These are phyloP conservation scores for Macrosoma leucophasiata DNA, from an alignment of 2,888 invertebrate genomes.

Conservation along the genomic window DNA sequence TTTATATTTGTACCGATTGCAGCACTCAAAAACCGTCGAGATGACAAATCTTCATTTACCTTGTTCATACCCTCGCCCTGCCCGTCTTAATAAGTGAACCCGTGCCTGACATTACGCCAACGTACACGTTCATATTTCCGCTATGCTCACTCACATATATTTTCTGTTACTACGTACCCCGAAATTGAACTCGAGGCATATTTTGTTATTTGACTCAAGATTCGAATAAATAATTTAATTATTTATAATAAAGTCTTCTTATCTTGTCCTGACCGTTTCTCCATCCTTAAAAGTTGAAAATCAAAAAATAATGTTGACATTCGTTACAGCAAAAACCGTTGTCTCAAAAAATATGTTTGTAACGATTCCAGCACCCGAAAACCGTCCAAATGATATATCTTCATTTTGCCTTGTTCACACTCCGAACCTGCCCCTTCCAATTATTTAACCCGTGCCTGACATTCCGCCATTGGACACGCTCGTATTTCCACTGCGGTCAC, in stretches of 20 bases:
- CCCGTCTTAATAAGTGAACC: slow-evolving; percentile 66
- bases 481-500: slow-evolving; percentile 62
- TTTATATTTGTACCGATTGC: too few species aligned
- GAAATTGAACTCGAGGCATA: too few species aligned
- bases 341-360: too few species aligned
- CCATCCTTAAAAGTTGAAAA: too few species aligned
- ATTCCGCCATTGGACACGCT: slow-evolving; percentile 33
- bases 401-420: slow-evolving; percentile 70
- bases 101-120: slow-evolving; percentile 31
- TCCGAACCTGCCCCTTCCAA: slow-evolving; percentile 65
- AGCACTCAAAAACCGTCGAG: slow-evolving; percentile 44
- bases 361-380: slow-evolving; percentile 34
- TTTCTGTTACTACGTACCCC: too few species aligned
- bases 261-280: too few species aligned
- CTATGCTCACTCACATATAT: slow-evolving; percentile 60
- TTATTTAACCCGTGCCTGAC: slow-evolving; percentile 53
- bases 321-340: slow-evolving; percentile 9
- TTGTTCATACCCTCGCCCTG: slow-evolving; percentile 66
- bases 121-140: slow-evolving; percentile 50
- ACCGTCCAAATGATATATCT: slow-evolving; percentile 65
- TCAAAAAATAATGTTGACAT: too few species aligned
- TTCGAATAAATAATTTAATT: too few species aligned
- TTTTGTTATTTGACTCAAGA: too few species aligned
- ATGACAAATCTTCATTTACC: slow-evolving; percentile 73
- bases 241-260: too few species aligned